Evolutionary conservation across 2,113 vertebrate species (phyloP), one percentile per base, ranked within the genome.

Genomic region (Falco punctatus): DNA sequence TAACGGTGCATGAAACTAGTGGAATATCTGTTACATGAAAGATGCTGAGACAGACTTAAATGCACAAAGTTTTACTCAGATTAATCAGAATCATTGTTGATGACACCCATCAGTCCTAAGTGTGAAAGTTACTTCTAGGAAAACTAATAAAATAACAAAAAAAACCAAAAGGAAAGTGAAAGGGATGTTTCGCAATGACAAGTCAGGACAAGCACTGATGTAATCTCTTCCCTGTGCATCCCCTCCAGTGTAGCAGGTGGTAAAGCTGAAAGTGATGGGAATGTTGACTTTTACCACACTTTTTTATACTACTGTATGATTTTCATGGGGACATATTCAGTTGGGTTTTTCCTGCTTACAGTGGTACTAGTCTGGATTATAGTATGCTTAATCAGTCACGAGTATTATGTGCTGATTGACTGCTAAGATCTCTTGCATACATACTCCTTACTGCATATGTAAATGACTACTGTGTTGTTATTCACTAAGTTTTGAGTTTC

Each of bases 161-260:
- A 22, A 30, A 16, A 7, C 15, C 18, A n/a, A 51, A 28, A 35
- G 2, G 2, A 44, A 73, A 66, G 5, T 40, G 21, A 55, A 79
- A 65, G 7, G 8, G 9, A 10, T 59, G 44, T 57, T 81, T 88
- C 24, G 3, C 19, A 62, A 23, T 33, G 20, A 65, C 12, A 54
- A 81, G 23, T 35, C 35, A 81, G 40, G 65, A 72, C 48, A 65
- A 81, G 6, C 30, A n/a, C 2, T 44, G 15, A 23, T 58, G 11
- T 40, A 54, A 67, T 19, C 9, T 59, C 11, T 89, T 73, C 6
- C 22, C 15, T 81, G 13, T 42, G 10, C 15, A 51, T 20, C 2
- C 9, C 14, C 13, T 87, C 17, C 35, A 49, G 8, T 0, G 0
- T 3, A 79, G 48, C 13, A 64, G 17, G 10, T 55, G 24, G 10